Conservation (phyloP, 2,113 vertebrate species). For the Craseonycteris thonglongyai region DNA sequence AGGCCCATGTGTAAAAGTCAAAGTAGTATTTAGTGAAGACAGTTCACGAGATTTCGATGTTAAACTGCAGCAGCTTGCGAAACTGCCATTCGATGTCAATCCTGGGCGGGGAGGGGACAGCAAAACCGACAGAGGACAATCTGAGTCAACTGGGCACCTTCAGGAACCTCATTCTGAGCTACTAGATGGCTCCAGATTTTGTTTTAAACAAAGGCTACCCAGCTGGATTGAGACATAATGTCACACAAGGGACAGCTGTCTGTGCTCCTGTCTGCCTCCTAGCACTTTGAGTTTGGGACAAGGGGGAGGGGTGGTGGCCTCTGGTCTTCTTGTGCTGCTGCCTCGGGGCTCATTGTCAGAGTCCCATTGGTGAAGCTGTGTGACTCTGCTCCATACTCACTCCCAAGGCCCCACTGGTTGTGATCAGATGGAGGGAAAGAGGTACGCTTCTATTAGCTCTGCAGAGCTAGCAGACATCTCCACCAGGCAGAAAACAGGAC, state of each 20-base stretch:
- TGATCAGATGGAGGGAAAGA: constrained; percentile 86
- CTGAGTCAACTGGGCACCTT: constrained; percentile 66
- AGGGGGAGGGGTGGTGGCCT: constrained; percentile 70
- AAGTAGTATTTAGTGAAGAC: constrained; percentile 92
- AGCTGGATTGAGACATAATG: constrained; percentile 54
- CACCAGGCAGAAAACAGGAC: constrained; percentile 87
- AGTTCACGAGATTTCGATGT: constrained; percentile 88
- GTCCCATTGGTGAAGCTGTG: constrained; percentile 83
- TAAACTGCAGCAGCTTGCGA: constrained; percentile 87
- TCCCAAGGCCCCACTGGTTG: constrained; percentile 76
- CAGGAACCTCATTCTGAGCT: constrained; percentile 49
- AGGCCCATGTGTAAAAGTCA: constrained; percentile 86
- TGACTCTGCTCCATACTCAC: constrained; percentile 72
- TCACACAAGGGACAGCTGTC: constrained; percentile 66
- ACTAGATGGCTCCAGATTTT: constrained; percentile 8
- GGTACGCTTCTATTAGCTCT: constrained; percentile 86
- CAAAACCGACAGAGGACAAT: constrained; percentile 62
- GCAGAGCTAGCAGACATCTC: constrained; percentile 88
- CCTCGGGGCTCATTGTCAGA: constrained; percentile 70
- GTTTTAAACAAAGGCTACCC: constrained; percentile 30
- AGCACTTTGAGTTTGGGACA: constrained; percentile 31
- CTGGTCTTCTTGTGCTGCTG: constrained; percentile 53
- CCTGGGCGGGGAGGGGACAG: constrained; percentile 68
- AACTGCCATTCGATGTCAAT: constrained; percentile 90
- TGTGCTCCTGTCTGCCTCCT: constrained; percentile 47